Base-by-base conservation (phyloP, 2,113 vertebrate genomes). In the Naja naja region DNA sequence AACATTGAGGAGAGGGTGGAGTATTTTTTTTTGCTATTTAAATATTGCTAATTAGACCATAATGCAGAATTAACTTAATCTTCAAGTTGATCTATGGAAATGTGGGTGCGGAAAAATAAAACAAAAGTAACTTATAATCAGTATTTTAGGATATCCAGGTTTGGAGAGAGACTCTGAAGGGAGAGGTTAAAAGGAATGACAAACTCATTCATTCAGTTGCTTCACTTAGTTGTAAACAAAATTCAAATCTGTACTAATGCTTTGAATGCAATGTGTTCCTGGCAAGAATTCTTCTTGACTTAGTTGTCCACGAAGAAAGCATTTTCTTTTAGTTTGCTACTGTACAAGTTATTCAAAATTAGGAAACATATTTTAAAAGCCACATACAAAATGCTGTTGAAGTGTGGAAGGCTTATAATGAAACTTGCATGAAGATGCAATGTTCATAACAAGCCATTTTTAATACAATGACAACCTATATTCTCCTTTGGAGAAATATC, bases 221-320 rank as follows among this genome's bases (percentile, higher is more conserved):
- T 90, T 85, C 27, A 14, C 39, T 52, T 30, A 85, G 30, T 47
- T 89, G 9, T 90, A 55, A 85, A 86, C 53, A 90, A 89, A 93
- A 93, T 60, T 93, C 88, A 89, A 27, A 90, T 58, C 85, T 93
- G 43, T 90, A 86, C 69, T 39, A 69, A 89, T 43, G 69, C 87
- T 54, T 69, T 58, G 87, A 58, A 92, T 39, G 52, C 91, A 45
- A 92, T 89, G 30, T 92, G 52, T 53, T 92, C 60, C n/a, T 92
- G 87, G 87, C 64, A 85, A 85, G 69, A 85, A 89, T 86, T 45
- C 53, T 45, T 89, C 45, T 85, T 58, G 64, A 30, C 43, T 93
- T 85, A 58, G 43, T 54, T 89, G 64, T 85, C 25, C 30, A 89
- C 47, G 69, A 89, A 85, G 88, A 92, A 45, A 89, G 39, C 54